These are phyloP conservation scores for Diarsia dahlii DNA, from an alignment of 2,888 invertebrate genomes.

Conservation along the genomic window DNA sequence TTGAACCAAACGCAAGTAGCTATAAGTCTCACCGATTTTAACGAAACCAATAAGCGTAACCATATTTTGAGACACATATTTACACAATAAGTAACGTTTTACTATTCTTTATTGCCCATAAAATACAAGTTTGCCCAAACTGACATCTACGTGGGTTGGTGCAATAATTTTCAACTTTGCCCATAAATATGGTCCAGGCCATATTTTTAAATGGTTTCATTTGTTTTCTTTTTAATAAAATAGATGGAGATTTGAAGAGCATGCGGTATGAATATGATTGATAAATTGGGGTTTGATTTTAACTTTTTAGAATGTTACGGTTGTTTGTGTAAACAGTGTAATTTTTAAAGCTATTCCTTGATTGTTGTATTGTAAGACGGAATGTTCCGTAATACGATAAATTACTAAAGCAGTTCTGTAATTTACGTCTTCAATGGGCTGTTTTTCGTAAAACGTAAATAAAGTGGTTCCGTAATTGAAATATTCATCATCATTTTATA, in stretches of 20 bases:
- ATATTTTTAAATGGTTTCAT: constrained; percentile 32
- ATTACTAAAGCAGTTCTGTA: neutral
- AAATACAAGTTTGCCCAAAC: constrained; percentile 37
- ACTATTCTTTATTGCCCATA: constrained; percentile 39
- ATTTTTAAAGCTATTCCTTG: neutral
- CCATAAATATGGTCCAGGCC: constrained; percentile 31
- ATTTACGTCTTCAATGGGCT: no score
- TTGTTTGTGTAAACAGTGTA: neutral
- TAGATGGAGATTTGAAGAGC: constrained; percentile 12
- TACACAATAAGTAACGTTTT: constrained; percentile 30
- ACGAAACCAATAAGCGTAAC: constrained; percentile 6
- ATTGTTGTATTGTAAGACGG: neutral
- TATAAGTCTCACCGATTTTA: constrained; percentile 16
- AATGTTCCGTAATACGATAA: neutral
- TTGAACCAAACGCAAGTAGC: neutral
- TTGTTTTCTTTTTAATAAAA: constrained; percentile 32
- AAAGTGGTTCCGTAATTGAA: no score
- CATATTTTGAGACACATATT: constrained; percentile 35
- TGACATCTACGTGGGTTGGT: constrained; percentile 33
- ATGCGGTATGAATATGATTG: constrained; percentile 12
- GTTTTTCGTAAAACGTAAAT: no score
- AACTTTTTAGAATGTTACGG: constrained; percentile 5
- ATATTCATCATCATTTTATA: no score
- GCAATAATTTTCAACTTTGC: constrained; percentile 25
- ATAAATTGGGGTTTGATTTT: constrained; percentile 20